Evolutionary conservation across 2,888 invertebrate genomes (phyloP).

Genomic region (Muschampia plurimacula): DNA sequence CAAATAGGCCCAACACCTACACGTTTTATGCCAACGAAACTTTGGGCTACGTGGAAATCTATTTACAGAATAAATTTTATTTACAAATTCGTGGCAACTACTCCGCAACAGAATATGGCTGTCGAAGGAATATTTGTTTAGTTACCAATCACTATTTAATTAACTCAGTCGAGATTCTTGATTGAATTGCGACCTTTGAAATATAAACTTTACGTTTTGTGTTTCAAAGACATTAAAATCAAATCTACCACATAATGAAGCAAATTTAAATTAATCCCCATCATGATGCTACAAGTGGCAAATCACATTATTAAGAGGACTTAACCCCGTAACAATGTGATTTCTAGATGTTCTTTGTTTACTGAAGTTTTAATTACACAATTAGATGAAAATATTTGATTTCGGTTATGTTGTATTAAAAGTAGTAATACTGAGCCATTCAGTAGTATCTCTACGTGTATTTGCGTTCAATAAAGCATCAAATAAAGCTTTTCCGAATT

Average conservation of each 20-base stretch:
- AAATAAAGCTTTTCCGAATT: too few species aligned
- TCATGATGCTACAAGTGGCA: too few species aligned
- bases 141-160: slow-evolving; percentile 41
- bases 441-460: too few species aligned
- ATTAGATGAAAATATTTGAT: too few species aligned
- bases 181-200: slow-evolving; percentile 21
- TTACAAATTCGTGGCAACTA: slow-evolving; percentile 13
- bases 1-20: slow-evolving; percentile 12
- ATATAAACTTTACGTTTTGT: slow-evolving; percentile 5
- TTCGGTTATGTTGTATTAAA: too few species aligned
- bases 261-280: too few species aligned
- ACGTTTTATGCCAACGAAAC: neutral
- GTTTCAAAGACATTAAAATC: neutral
- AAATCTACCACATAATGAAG: neutral
- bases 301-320: too few species aligned
- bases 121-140: slow-evolving; percentile 32
- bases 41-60: slow-evolving; percentile 4
- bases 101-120: slow-evolving; percentile 19
- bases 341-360: too few species aligned
- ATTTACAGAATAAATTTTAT: slow-evolving; percentile 29
- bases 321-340: too few species aligned
- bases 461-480: too few species aligned
- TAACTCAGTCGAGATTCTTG: slow-evolving; percentile 34
- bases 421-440: too few species aligned
- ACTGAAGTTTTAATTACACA: too few species aligned